These are phyloP conservation scores for Rhamnusium bicolor DNA, from an alignment of 2,888 invertebrate species.

Conservation along the genomic window DNA sequence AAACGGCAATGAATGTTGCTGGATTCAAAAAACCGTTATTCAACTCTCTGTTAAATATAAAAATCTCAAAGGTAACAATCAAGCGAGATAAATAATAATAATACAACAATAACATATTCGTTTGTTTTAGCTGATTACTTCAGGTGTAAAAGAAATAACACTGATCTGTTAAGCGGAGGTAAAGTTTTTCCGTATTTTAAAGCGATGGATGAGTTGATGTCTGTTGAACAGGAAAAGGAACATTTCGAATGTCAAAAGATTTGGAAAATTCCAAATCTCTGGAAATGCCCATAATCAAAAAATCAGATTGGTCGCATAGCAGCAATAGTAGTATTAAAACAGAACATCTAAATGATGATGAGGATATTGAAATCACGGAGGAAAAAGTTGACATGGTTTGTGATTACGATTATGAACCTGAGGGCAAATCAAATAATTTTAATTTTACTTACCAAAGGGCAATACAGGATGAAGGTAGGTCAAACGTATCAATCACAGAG, in stretches of 20 bases:
- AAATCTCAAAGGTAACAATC: slow-evolving; percentile 9
- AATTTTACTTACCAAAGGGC: not conserved
- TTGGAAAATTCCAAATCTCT: too few relatives aligned
- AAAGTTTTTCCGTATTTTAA: slow-evolving; percentile 2
- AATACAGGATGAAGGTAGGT: not conserved
- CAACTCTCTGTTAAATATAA: slow-evolving; percentile 11
- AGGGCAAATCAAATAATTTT: too few relatives aligned
- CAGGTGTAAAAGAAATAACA: not conserved
- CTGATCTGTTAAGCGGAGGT: not conserved
- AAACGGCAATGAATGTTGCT: not conserved
- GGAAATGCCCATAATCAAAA: not conserved
- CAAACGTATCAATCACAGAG: not conserved
- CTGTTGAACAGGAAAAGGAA: not conserved
- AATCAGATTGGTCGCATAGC: not conserved
- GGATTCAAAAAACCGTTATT: slow-evolving; percentile 11
- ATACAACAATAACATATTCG: too few relatives aligned
- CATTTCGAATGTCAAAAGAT: too few relatives aligned
- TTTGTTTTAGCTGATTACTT: not conserved
- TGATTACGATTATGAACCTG: not conserved
- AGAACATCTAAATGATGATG: not conserved
- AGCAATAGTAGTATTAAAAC: slow-evolving; percentile 1
- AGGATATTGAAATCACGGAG: not conserved
- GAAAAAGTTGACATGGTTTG: not conserved
- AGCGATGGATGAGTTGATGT: slow-evolving; percentile 7
- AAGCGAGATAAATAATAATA: not conserved